Evolutionary conservation across 2,888 invertebrate species (phyloP), one percentile per base, ranked within the genome.

Genomic region (Athalia cordata): DNA sequence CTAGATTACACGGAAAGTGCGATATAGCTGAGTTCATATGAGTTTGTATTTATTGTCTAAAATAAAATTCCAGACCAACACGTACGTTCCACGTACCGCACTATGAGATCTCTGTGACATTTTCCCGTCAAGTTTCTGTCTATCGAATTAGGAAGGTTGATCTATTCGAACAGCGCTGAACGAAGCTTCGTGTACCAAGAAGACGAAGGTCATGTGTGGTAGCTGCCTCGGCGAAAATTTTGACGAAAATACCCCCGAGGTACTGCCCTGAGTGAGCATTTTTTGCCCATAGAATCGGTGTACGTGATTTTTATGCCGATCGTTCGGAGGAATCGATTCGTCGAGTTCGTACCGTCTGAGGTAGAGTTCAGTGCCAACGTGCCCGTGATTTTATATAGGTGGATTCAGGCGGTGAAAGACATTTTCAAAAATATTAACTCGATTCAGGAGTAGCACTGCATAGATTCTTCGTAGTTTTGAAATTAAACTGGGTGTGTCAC

Each of bases 101-200:
- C 15, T 52, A 8, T 15, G 50, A 68, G 50, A 52, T 43, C 55
- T 29, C 68, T 52, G 68, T 52, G 68, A 52, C 68, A 68, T 68
- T 68, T 68, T 11, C 55, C 43, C 55, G 68, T 68, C 68, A 68
- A 68, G 29, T 68, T 68, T 43, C 49, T 55, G 68, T 68, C 68
- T 43, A 68, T 68, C 68, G 55, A 68, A 68, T 68, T 68, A 52
- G 5, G 52, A 68, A 55, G 52, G 52, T 55, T 29, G 29, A 29
- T 11, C 68, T 55, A 68, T 68, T 52, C 52, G 50, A 68, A 55
- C 55, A 6, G n/a, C n/a, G 29, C 50, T 66, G 66, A 66, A 66
- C 49, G n/a, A 68, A 3, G 52, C 55, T 50, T 50, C 55, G 11
- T 68, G 52, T 68, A 68, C 29, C 29, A 55, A 68, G 55, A 3